Base-by-base conservation (phyloP, 2,113 vertebrate species). In the Macaca nemestrina region DNA sequence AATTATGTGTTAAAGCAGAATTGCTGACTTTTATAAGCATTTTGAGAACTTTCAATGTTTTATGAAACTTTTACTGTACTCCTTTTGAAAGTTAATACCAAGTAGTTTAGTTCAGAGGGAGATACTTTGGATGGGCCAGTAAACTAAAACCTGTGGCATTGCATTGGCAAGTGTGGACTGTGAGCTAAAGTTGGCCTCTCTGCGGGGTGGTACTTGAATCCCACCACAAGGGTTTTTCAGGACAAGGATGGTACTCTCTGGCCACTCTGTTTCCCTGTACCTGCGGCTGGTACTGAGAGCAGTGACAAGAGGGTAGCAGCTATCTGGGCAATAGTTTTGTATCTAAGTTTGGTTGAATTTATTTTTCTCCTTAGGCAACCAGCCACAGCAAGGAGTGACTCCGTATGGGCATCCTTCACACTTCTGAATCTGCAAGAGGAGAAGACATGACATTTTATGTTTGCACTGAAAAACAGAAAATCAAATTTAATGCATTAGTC, bases 341-440 rank as follows among this genome's bases (percentile, higher is more conserved):
- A 23, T 20, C 30, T 75, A 7, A 50, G 59, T 57, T 82, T 10
- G 40, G 38, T 48, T 73, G 43, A 40, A 67, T 95, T 82, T 96
- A 5, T 95, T 97, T 97, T 73, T 94, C 14, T 78, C 93, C 2
- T 12, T 92, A 99, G 98, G 98, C 98, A 98, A 98, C 95, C 98
- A 99, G 97, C 98, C 99, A 0, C 99, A 99, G 38, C 98, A 98
- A 90, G 98, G 98, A 57, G 97, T 97, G 68, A 98, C 96, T 91
- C 98, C 98, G n/a, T 98, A 98, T 0, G 98, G 98, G 14, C 98
- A 98, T 2, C 98, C 98, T 10, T 89, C 98, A 4, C 98, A 98
- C 97, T 99, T 99, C 95, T 99, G 94, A 98, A 12, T 8, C 20
- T 8, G 82, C 85, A 96, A 68, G 94, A n/a, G 45, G 93, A 38